Percentiles rank a stretch among this genome's conserved stretches.
These are phyloP conservation scores for Abscondita cerata DNA, from an alignment of 2,888 invertebrate species.

Conservation along the genomic window DNA sequence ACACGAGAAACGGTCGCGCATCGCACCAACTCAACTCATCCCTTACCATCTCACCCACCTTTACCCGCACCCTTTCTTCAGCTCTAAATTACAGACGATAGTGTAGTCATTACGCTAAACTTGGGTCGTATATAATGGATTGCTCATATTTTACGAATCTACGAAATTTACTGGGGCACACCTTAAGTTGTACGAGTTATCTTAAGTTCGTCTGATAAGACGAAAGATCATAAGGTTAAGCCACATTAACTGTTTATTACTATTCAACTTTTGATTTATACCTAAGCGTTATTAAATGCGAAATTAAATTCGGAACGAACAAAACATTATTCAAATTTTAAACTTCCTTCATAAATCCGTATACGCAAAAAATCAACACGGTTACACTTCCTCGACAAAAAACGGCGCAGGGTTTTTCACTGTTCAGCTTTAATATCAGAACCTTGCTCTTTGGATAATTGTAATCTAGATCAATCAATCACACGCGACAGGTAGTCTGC, in stretches of 20 bases:
- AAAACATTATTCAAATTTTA: slow-evolving; percentile 9
- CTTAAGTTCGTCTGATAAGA: slow-evolving; percentile 54
- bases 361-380: too few species aligned
- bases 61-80: slow-evolving; percentile 43
- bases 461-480: slow-evolving; percentile 56
- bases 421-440: background rate
- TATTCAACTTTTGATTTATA: slow-evolving; percentile 30
- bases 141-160: slow-evolving; percentile 54
- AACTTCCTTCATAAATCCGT: slow-evolving; percentile 9
- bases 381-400: too few species aligned
- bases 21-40: slow-evolving; percentile 44
- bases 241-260: slow-evolving; percentile 59
- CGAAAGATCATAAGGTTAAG: slow-evolving; percentile 58
- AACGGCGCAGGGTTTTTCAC: background rate
- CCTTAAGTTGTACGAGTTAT: slow-evolving; percentile 53
- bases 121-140: slow-evolving; percentile 56
- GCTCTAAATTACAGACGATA: slow-evolving; percentile 53
- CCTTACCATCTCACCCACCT: slow-evolving; percentile 35
- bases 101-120: slow-evolving; percentile 49
- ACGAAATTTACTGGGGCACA: slow-evolving; percentile 45
- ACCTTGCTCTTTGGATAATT: slow-evolving; percentile 44
- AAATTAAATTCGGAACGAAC: slow-evolving; percentile 20
- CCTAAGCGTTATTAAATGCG: slow-evolving; percentile 22
- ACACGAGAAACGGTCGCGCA: slow-evolving; percentile 49
- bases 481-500: slow-evolving; percentile 56